Base-by-base conservation (phyloP, 2,888 invertebrate species). In the Dione juno region DNA sequence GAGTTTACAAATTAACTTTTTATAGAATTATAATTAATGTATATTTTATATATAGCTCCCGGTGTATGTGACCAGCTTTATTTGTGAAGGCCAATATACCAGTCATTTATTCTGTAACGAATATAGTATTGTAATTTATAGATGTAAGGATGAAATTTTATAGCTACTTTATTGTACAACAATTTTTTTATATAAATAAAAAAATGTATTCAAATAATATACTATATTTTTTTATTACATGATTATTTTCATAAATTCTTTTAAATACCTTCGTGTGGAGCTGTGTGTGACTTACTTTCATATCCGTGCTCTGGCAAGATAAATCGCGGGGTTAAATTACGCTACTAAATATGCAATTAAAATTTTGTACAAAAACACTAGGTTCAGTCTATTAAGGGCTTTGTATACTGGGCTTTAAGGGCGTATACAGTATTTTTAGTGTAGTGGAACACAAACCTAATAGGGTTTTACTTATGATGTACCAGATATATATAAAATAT, bases 71-170 rank as follows among this genome's bases (percentile, higher is more conserved):
- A 78, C 77, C 75, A 75, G 54, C 52, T 54, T 28, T 14, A 63
- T 61, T 63, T 68, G 69, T 71, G 80, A 69, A 76, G 75, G 82
- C 82, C 35, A 19, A 84, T 83, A 81, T 86, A 85, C 88, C 85
- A 90, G 90, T 90, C 90, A 89, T 79, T 82, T 84, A 16, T 57
- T 16, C 11, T 40, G 52, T 69, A 67, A 64, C 52, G 19, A 69
- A 37, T 37, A 66, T 70, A 21, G 19, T 50, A 72, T 59, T 67
- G 35, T 48, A 53, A 71, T 54, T 43, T 71, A 43, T 73, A 73
- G 54, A 65, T 41, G 67, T 48, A 72, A 74, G 59, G 28, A 67
- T 73, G 66, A 66, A n/a, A 58, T 21, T 52, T 69, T 69, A 57
- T 52, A 71, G 35, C 52, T 64, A 69, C 21, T 41, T 58, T 48